Percentiles rank a stretch among this genome's conserved stretches.
phyloP scores from a whole-genome alignment of 2,888 invertebrate genomes.

The Autographa gamma region DNA sequence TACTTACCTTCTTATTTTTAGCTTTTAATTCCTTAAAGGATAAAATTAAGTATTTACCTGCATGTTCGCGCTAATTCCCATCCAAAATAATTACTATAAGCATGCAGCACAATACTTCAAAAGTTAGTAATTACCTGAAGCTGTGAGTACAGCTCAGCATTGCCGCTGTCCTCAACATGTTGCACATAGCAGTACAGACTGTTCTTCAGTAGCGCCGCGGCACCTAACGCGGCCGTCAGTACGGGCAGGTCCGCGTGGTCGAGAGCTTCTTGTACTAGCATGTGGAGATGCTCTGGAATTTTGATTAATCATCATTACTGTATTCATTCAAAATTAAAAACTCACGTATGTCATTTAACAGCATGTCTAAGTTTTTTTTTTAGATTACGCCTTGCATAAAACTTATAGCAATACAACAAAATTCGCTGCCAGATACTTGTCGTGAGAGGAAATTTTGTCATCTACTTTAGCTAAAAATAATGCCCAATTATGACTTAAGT shows the following conservation, averaged over 20 bases:
- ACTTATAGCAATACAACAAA: background rate
- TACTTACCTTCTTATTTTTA: too few relatives aligned
- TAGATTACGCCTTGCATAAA: background rate
- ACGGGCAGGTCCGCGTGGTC: constrained; percentile 95
- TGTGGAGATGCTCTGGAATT: constrained; percentile 92
- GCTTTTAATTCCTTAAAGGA: background rate
- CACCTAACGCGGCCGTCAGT: constrained; percentile 94
- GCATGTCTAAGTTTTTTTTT: too few relatives aligned
- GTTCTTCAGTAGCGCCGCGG: constrained; percentile 93
- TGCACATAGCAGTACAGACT: constrained; percentile 94
- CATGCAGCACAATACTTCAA: too few relatives aligned
- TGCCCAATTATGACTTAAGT: too few relatives aligned
- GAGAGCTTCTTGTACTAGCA: constrained; percentile 94
- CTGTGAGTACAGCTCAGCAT: constrained; percentile 78
- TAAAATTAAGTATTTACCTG: background rate
- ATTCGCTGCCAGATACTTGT: background rate
- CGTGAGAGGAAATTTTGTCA: too few relatives aligned
- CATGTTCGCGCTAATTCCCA: too few relatives aligned
- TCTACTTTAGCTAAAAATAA: too few relatives aligned
- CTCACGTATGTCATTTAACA: too few relatives aligned
- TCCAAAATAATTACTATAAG: too few relatives aligned
- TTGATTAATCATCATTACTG: too few relatives aligned
- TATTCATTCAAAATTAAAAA: too few relatives aligned
- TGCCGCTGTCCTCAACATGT: constrained; percentile 84
- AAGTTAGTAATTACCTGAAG: constrained; percentile 73